Evolutionary conservation across 2,888 invertebrate genomes (phyloP), one percentile per base, ranked within the genome.

Genomic region (Galerucella nymphaeae): DNA sequence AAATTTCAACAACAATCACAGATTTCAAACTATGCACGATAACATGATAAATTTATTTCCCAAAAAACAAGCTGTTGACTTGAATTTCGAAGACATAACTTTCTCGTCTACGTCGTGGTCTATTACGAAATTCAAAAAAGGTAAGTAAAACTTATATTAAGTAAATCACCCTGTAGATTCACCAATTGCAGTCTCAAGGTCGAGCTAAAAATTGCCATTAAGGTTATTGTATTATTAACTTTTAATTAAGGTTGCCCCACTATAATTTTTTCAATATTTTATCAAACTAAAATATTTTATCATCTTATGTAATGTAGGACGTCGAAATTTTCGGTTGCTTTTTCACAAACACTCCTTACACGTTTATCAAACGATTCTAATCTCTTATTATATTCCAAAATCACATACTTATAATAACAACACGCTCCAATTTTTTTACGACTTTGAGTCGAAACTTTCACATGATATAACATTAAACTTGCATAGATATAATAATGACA

Each of bases 31-130:
- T 18, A 45, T 63, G n/a, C 70, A 78, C 9, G 13, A n/a, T 13
- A 73, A 77, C 10, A 78, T 74, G 68, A 85, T 86, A 72, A 87
- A 87, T 68, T 84, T 85, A 30, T 90, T 90, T 71, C 89, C 89
- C 16, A 86, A 85, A 77, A 89, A 93, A 76, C 89, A 90, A 58
- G 90, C 91, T 13, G 89, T 94, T 71, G 89, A 93, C 78, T 85
- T 95, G 70, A 89, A 91, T 76, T 95, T 94, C 83, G 88, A 88
- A 71, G 89, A 94, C 81, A 88, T 95, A 45, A 89, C 89, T 1
- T 94, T 92, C 81, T 85, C 88, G 6, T 88, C 93, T 45, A 89
- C 88, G 76, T 87, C 88, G 30, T 84, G 83, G 83, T 82, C 81
- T 55, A 78, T 85, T 75, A 82, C 82, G 63, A 82, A 82, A 70